Evolutionary conservation across 2,113 vertebrate genomes (phyloP).

Genomic region (Anarhynchus alexandrinus): DNA sequence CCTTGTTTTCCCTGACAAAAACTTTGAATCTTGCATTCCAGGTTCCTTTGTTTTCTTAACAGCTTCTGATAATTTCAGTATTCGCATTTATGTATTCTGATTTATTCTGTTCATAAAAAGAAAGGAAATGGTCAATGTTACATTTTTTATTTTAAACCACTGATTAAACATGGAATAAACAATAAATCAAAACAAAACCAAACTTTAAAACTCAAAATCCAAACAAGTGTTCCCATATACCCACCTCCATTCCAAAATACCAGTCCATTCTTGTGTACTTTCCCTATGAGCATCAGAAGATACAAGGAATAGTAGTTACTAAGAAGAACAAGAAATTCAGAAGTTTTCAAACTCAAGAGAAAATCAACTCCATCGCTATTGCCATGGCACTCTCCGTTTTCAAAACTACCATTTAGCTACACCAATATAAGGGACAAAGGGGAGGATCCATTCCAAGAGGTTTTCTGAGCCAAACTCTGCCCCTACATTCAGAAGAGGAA

Average conservation of each 20-base stretch:
- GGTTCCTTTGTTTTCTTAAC: neutral
- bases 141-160: neutral
- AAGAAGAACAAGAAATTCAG: neutral
- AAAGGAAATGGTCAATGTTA: neutral
- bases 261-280: neutral
- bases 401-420: neutral
- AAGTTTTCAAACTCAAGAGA: neutral
- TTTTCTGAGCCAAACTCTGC: neutral
- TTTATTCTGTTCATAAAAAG: neutral
- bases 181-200: neutral
- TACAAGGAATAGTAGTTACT: neutral
- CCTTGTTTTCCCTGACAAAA: neutral
- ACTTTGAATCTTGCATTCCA: neutral
- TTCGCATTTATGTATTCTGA: neutral
- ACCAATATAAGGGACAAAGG: neutral
- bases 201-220: neutral
- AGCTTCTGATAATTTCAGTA: neutral
- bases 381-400: neutral
- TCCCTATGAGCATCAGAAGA: neutral
- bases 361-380: neutral
- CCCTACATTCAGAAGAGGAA: neutral
- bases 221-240: neutral
- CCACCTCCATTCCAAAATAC: neutral
- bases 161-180: fast-evolving
- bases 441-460: neutral